These are phyloP conservation scores for Channallabes apus DNA, from an alignment of 2,797 vertebrate species.

Conservation along the genomic window DNA sequence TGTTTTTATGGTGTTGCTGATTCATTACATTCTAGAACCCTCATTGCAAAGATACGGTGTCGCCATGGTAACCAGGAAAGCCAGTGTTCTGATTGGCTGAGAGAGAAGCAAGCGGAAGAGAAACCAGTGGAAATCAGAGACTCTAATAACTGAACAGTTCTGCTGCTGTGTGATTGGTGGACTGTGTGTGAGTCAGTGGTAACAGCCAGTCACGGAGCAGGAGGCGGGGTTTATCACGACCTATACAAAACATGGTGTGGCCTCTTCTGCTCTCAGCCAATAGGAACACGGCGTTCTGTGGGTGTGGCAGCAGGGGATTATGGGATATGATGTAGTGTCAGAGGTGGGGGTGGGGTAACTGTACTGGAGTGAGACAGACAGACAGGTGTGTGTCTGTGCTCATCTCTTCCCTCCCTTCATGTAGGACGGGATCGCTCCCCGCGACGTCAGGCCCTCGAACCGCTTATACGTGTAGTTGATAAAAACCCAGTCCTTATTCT, in stretches of 20 bases:
- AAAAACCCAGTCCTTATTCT: slow-evolving; percentile 99
- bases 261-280: not conserved
- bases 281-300: not conserved
- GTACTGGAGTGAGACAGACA: not conserved
- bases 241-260: not conserved
- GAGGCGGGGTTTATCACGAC: not conserved
- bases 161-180: not conserved
- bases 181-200: not conserved
- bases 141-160: no score
- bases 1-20: not conserved
- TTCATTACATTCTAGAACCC: not conserved
- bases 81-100: not conserved
- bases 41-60: not conserved
- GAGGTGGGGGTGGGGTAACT: not conserved
- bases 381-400: slow-evolving; percentile 20
- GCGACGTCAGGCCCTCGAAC: slow-evolving; percentile 92
- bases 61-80: not conserved
- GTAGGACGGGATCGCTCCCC: slow-evolving; percentile 94
- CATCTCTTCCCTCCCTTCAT: slow-evolving; percentile 91
- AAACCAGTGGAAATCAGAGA: not conserved
- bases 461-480: slow-evolving; percentile 99
- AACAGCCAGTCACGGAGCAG: not conserved
- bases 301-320: not conserved
- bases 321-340: not conserved
- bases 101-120: not conserved